Conservation (phyloP, 2,113 vertebrate species). For the Sigmodon hispidus region DNA sequence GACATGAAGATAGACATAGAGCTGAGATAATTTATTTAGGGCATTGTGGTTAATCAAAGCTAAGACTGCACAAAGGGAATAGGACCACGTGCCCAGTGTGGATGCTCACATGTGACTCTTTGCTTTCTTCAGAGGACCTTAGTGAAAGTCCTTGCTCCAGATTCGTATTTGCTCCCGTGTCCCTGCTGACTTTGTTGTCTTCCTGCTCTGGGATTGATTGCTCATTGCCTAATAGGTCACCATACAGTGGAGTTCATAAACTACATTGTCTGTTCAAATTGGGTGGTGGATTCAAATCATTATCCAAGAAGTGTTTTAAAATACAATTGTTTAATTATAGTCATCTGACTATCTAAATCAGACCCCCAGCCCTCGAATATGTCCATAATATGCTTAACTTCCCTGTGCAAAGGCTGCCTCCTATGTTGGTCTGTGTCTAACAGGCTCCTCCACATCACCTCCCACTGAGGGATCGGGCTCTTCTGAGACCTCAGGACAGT, state of each 20-base stretch:
- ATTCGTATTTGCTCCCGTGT: not conserved
- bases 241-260: slow-evolving; percentile 1
- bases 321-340: not conserved
- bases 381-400: not conserved
- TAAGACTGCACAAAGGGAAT: not conserved
- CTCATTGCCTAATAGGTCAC: slow-evolving; percentile 6
- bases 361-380: not conserved
- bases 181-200: slow-evolving; percentile 7
- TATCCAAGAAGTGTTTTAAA: slow-evolving; percentile 43
- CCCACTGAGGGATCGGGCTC: not conserved
- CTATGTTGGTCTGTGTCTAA: not conserved
- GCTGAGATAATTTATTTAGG: not conserved
- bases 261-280: slow-evolving; percentile 18
- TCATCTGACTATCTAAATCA: not conserved
- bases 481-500: not conserved
- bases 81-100: not conserved
- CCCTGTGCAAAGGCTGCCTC: not conserved
- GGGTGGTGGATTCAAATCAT: not conserved
- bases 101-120: too few relatives aligned
- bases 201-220: slow-evolving; percentile 19
- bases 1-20: not conserved
- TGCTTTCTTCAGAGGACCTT: not conserved
- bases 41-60: not conserved
- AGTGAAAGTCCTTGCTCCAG: not conserved
- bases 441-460: not conserved